Percentiles rank a stretch among this genome's conserved stretches.
These are phyloP conservation scores for Brachionus rotundiformis DNA, from an alignment of 1,140 invertebrate species.

Conservation along the genomic window DNA sequence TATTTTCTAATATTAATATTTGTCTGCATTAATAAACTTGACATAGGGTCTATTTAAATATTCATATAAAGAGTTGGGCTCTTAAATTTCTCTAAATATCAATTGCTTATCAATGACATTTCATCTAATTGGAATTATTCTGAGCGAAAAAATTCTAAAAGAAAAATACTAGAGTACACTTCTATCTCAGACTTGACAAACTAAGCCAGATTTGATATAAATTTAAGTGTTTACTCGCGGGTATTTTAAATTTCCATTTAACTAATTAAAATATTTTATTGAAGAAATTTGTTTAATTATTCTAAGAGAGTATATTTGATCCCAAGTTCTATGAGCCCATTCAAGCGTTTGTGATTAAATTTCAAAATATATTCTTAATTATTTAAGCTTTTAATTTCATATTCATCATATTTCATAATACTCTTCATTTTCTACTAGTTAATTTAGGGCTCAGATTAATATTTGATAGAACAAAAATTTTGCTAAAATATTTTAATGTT, in stretches of 20 bases:
- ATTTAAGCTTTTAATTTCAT: too few relatives aligned
- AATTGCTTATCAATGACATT: not conserved
- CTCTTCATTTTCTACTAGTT: too few relatives aligned
- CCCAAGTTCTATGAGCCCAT: not conserved
- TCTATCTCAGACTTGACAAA: not conserved
- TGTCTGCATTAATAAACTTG: not conserved
- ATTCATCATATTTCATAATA: too few relatives aligned
- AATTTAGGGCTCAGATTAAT: too few relatives aligned
- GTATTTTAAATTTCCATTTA: not conserved
- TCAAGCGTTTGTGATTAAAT: not conserved
- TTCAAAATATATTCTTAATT: too few relatives aligned
- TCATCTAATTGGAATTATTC: not conserved
- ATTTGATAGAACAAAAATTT: too few relatives aligned
- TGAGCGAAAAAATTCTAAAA: not conserved
- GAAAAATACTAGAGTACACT: too few relatives aligned
- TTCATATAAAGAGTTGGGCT: not conserved
- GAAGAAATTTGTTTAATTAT: not conserved
- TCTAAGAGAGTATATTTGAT: not conserved
- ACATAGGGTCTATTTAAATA: not conserved
- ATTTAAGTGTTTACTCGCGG: not conserved
- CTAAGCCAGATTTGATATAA: not conserved
- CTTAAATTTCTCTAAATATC: not conserved
- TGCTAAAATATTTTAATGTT: too few relatives aligned
- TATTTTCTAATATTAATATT: too few relatives aligned
- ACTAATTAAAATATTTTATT: not conserved